Base-by-base conservation (phyloP, 2,113 vertebrate species). In the Gymnobelideus leadbeateri region DNA sequence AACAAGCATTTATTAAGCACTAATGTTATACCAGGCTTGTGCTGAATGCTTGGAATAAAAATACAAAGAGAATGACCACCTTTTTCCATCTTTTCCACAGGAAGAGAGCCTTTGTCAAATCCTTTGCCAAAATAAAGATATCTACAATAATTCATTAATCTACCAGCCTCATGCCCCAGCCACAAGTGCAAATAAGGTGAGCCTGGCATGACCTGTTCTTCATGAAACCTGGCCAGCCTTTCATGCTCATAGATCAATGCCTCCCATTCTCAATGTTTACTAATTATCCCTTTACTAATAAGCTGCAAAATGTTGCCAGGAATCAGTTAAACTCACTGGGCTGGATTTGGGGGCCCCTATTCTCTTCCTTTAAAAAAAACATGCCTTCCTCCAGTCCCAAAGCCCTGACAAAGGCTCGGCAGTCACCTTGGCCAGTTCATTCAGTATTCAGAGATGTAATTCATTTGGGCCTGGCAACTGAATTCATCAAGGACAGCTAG, bases 401-500 rank as follows among this genome's bases (percentile, higher is more conserved):
- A 91, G 92, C 26, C 0, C 10, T 0, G 2, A 89, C 19, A 51
- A 14, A 91, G 16, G 54, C 46, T 51, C 91, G 23, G 57, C 46
- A 0, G 91, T 3, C 3, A 89, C 53, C 23, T 51, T 51, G 91
- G 84, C 57, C 19, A 49, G 91, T 49, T 92, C 0, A 0, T 84
- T 84, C 68, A 8, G 68, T 84, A 84, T 84, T 84, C 68, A 84
- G n/a, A 84, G n/a, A 84, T 84, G 68, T 84, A 84, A 84, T 84
- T 84, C 68, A 84, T 84, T 84, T 84, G 68, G 68, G n/a, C 68
- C 68, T 84, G 68, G 68, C 68, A 84, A 84, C 68, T 84, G 68
- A 84, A 43, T 84, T 84, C 68, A 84, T 84, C 68, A 84, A 84
- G 68, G 68, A 84, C 68, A 84, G 68, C 68, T 84, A 84, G 68